phyloP scores from a whole-genome alignment of 2,888 invertebrate genomes.

The Panzeria rudis region DNA sequence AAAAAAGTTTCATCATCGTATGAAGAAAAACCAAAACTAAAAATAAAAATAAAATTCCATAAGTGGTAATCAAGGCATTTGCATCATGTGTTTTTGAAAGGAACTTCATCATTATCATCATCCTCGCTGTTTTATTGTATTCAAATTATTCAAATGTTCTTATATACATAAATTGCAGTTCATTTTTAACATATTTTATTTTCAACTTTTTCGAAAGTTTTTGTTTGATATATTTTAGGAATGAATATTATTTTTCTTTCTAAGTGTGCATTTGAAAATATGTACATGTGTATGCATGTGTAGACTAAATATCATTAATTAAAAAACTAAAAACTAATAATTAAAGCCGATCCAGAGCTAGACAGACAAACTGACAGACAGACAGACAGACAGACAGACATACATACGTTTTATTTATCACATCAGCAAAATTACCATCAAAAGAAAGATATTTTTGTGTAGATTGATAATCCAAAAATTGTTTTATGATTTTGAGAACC shows the following conservation, averaged over 20 bases:
- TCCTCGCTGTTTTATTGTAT: not conserved
- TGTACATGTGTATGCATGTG: no score
- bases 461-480: no score
- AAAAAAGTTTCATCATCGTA: conserved; percentile 3
- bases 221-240: not conserved
- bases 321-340: no score
- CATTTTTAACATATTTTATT: conserved; percentile 8
- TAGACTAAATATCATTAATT: no score
- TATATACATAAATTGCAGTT: conserved; percentile 14
- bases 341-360: no score
- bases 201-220: not conserved
- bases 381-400: no score
- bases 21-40: not conserved
- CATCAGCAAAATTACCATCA: no score
- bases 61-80: conserved; percentile 37
- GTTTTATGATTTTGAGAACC: no score
- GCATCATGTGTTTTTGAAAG: conserved; percentile 32
- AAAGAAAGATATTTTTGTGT: no score
- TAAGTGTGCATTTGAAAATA: conserved; percentile 5
- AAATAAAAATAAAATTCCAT: conserved; percentile 10
- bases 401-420: no score
- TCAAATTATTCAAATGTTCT: conserved; percentile 1
- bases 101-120: conserved; percentile 29
- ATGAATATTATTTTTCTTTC: not conserved
- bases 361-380: no score